phyloP scores from a whole-genome alignment of 2,797 vertebrate genomes.

The Pseudocheirus occidentalis region DNA sequence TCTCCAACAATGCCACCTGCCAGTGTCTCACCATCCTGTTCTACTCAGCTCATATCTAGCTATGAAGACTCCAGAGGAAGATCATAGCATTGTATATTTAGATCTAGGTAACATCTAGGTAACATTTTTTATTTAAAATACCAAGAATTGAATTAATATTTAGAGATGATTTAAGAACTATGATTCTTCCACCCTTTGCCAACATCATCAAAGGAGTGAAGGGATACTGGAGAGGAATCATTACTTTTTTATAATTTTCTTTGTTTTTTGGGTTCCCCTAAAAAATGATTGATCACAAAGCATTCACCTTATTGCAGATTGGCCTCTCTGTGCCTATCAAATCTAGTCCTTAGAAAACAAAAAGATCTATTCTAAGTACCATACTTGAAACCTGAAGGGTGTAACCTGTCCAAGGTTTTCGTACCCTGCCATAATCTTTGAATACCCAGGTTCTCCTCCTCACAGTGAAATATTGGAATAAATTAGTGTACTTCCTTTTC shows the following conservation, averaged over 20 bases:
- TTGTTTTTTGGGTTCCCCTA: neutral
- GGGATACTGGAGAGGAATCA: neutral
- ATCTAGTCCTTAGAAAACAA: neutral
- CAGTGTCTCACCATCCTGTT: neutral
- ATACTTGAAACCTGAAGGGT: neutral
- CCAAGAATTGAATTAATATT: neutral
- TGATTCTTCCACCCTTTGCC: neutral
- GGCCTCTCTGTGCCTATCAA: neutral
- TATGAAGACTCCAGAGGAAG: neutral
- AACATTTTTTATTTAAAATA: neutral
- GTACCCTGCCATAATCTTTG: neutral
- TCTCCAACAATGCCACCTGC: neutral
- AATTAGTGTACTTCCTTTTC: neutral
- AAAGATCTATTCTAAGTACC: neutral
- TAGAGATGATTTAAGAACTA: neutral
- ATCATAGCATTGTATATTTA: neutral
- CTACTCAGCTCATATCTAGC: neutral
- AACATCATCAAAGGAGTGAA: neutral
- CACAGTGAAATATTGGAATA: neutral
- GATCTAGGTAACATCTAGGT: no score
- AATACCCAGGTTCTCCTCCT: neutral
- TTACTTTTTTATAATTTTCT: neutral
- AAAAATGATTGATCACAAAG: neutral
- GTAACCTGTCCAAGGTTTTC: neutral
- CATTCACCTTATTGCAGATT: neutral